These are phyloP conservation scores for Pherbina coryleti DNA, from an alignment of 2,888 invertebrate genomes.

Conservation along the genomic window DNA sequence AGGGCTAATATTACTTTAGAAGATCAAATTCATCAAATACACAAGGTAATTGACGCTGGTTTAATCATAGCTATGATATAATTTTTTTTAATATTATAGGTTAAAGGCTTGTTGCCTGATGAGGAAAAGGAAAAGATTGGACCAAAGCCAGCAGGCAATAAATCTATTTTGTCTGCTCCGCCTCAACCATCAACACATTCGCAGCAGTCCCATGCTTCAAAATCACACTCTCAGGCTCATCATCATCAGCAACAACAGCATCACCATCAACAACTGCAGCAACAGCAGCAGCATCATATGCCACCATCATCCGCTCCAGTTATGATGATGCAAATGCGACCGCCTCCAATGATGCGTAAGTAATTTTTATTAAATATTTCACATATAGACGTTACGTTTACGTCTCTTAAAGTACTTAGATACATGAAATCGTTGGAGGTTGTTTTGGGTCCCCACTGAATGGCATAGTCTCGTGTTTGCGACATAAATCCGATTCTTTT, in stretches of 20 bases:
- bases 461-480: too few relatives aligned
- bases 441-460: too few relatives aligned
- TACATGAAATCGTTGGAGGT: background rate
- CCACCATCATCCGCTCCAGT: conserved; percentile 64
- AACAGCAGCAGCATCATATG: conserved; percentile 56
- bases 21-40: conserved; percentile 97
- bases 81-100: conserved; percentile 47
- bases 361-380: background rate
- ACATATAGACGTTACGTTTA: too few relatives aligned
- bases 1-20: conserved; percentile 95
- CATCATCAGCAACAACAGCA: conserved; percentile 55
- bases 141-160: conserved; percentile 79
- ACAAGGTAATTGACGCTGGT: conserved; percentile 74
- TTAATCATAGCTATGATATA: background rate
- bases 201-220: conserved; percentile 38
- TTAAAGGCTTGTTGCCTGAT: conserved; percentile 92
- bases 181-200: conserved; percentile 60
- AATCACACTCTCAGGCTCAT: conserved; percentile 54
- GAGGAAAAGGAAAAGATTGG: conserved; percentile 98
- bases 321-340: conserved; percentile 69
- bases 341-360: conserved; percentile 70
- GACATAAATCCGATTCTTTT: too few relatives aligned
- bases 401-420: background rate
- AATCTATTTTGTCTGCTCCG: conserved; percentile 63
- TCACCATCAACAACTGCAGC: conserved; percentile 51